Conservation (phyloP, 2,113 vertebrate genomes). For the Progne subis region DNA sequence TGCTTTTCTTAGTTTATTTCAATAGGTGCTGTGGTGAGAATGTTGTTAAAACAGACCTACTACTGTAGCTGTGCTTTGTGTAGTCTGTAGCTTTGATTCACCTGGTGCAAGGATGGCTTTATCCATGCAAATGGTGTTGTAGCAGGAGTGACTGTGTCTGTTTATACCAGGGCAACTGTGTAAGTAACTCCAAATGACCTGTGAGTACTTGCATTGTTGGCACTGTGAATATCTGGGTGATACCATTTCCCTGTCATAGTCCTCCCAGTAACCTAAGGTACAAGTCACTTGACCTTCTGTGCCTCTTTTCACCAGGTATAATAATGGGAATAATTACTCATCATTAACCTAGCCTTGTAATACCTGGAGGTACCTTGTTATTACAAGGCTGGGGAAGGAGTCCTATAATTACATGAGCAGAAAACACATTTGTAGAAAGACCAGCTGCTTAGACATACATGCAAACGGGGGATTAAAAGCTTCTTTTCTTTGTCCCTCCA, state of each 20-base stretch:
- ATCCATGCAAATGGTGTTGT: background rate
- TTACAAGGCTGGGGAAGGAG: constrained; percentile 23
- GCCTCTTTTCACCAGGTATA: background rate
- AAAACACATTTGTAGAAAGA: constrained; percentile 42
- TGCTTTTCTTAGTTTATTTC: background rate
- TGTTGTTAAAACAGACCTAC: background rate
- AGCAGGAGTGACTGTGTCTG: background rate
- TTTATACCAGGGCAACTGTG: background rate
- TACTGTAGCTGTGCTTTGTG: background rate
- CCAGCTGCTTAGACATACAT: constrained; percentile 27
- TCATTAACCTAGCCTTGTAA: constrained; percentile 7
- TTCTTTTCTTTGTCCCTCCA: constrained; percentile 7
- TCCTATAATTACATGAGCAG: constrained; percentile 42
- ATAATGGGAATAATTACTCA: constrained; percentile 23
- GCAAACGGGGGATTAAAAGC: constrained; percentile 36
- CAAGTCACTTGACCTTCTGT: background rate
- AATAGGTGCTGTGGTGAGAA: background rate
- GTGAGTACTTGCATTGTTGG: background rate
- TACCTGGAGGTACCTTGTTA: constrained; percentile 23
- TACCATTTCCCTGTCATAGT: background rate
- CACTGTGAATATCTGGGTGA: background rate
- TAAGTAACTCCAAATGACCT: background rate
- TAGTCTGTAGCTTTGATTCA: background rate
- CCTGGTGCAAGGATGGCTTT: background rate
- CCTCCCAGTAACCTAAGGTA: background rate